Evolutionary conservation across 1,140 invertebrate species (phyloP).

Genomic region (Homalodisca vitripennis): DNA sequence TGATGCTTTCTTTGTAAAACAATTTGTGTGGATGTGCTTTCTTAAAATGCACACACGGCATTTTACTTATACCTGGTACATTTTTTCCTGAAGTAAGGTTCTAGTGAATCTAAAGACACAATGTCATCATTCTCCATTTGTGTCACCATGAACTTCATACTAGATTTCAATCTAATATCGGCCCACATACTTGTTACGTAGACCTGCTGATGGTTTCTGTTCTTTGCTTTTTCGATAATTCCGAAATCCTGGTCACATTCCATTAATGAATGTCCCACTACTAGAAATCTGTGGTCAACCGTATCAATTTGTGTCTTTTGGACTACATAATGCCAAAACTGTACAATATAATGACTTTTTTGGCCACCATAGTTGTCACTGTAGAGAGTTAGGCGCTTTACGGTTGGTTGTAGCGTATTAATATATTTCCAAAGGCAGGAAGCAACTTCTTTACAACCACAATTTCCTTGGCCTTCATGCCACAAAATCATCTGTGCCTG

Average conservation of each 20-base stretch:
- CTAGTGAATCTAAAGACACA: too few relatives aligned
- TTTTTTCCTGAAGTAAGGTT: too few relatives aligned
- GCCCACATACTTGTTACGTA: too few relatives aligned
- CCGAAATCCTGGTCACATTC: constrained; percentile 36
- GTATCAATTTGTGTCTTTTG: constrained; percentile 33
- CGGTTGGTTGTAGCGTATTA: constrained; percentile 21
- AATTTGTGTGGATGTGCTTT: too few relatives aligned
- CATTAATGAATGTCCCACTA: constrained; percentile 36
- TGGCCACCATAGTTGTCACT: constrained; percentile 34
- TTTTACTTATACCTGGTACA: too few relatives aligned
- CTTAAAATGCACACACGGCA: too few relatives aligned
- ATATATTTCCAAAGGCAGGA: constrained; percentile 38
- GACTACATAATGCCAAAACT: constrained; percentile 38
- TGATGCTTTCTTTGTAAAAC: too few relatives aligned
- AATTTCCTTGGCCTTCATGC: constrained; percentile 36
- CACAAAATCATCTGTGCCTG: constrained; percentile 35
- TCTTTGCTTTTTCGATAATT: constrained; percentile 32
- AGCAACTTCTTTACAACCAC: constrained; percentile 36
- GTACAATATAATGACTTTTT: constrained; percentile 34
- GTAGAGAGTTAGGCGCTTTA: constrained; percentile 19
- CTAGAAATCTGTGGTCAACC: constrained; percentile 36
- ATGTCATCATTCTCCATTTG: too few relatives aligned
- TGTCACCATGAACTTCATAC: too few relatives aligned
- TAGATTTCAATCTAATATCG: too few relatives aligned
- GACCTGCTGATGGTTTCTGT: too few relatives aligned